Conservation (phyloP, 1,140 invertebrate genomes). For the Lutraria rhynchaena region DNA sequence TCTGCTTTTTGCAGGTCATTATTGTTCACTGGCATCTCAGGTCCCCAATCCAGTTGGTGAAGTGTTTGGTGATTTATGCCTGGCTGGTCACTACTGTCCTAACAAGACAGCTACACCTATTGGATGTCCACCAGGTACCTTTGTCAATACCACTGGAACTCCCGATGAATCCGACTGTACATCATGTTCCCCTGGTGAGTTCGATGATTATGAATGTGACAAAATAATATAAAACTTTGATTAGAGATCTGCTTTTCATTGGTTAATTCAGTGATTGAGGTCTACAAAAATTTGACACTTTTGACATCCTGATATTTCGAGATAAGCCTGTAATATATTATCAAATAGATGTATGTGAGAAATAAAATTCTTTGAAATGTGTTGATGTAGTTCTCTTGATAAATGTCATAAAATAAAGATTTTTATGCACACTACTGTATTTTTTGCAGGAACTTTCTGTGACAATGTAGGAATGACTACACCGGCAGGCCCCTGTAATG, state of each 20-base stretch:
- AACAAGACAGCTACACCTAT: conserved; percentile 74
- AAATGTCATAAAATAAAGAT: too few relatives aligned
- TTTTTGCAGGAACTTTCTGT: conserved; percentile 79
- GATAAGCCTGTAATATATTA: too few relatives aligned
- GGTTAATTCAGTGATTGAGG: too few relatives aligned
- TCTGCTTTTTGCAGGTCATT: conserved; percentile 70
- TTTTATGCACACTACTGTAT: too few relatives aligned
- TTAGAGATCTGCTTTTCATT: too few relatives aligned
- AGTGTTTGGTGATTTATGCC: conserved; percentile 75
- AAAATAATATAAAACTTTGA: too few relatives aligned
- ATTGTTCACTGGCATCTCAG: conserved; percentile 71
- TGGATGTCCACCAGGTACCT: conserved; percentile 76
- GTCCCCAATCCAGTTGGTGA: conserved; percentile 70
- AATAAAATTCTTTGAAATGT: too few relatives aligned
- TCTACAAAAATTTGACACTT: too few relatives aligned
- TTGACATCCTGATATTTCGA: too few relatives aligned
- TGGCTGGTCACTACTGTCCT: conserved; percentile 77
- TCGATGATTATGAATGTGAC: too few relatives aligned
- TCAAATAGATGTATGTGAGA: too few relatives aligned
- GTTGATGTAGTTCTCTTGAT: too few relatives aligned
- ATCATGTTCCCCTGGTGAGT: conserved; percentile 74
- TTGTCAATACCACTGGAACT: conserved; percentile 69
- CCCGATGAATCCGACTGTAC: conserved; percentile 71
- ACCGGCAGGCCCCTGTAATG: conserved; percentile 71
- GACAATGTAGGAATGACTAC: conserved; percentile 67